A percentile compares a stretch with the other conserved stretches of the same genome.
Evolutionary conservation across 2,888 invertebrate species (phyloP).

Genomic region (Caenorhabditis imperialis): DNA sequence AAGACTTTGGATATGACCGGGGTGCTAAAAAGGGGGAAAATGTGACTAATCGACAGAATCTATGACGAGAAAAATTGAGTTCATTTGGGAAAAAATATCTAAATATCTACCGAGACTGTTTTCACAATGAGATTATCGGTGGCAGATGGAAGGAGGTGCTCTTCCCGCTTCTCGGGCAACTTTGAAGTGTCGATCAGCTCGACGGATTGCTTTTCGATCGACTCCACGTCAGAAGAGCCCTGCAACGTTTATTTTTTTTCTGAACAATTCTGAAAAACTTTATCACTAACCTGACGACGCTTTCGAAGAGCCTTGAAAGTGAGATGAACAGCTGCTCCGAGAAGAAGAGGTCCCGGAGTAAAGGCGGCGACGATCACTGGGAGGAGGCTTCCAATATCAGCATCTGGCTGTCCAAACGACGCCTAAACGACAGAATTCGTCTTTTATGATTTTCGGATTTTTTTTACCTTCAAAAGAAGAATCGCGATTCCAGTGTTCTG

Average conservation of each 20-base stretch:
- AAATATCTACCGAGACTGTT: too few relatives aligned
- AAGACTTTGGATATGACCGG: background rate
- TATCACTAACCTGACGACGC: constrained; percentile 43
- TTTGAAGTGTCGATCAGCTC: constrained; percentile 32
- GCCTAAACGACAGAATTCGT: constrained; percentile 71
- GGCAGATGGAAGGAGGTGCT: background rate
- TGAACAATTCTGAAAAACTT: too few relatives aligned
- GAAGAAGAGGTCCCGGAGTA: constrained; percentile 89
- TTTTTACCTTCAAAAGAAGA: constrained; percentile 73
- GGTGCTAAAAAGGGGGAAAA: background rate
- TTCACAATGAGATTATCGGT: constrained; percentile 23
- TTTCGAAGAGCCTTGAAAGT: constrained; percentile 66
- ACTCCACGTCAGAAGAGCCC: constrained; percentile 10
- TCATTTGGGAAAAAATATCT: too few relatives aligned
- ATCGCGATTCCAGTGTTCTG: constrained; percentile 80
- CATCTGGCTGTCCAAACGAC: constrained; percentile 78
- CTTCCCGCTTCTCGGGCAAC: constrained; percentile 7
- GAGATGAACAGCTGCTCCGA: constrained; percentile 75
- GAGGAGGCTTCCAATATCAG: constrained; percentile 83
- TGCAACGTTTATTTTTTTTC: constrained; percentile 4
- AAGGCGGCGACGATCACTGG: constrained; percentile 93
- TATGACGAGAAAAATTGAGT: too few relatives aligned
- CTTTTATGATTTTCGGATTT: background rate
- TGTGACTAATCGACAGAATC: too few relatives aligned
- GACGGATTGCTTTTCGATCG: constrained; percentile 27